Base-by-base conservation (phyloP, 2,888 invertebrate genomes). In the Lutraria lutraria region DNA sequence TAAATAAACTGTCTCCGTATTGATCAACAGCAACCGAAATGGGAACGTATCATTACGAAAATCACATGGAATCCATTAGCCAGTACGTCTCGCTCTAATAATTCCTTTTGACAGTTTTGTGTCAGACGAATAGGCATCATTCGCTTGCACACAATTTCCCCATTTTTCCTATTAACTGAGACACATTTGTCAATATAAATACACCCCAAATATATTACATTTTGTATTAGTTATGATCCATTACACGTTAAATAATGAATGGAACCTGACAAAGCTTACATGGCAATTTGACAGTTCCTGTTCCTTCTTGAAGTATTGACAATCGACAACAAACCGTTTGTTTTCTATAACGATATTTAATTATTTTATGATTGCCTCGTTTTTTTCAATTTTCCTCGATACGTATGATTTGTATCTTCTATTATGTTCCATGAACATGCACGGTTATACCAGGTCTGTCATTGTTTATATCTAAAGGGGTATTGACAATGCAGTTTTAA, bases 181-280 rank as follows among this genome's bases (percentile, higher is more conserved):
- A 76, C 76, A 76, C 76, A 76, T 76, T 76, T 76, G 76, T 76
- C 76, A 76, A 76, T 76, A 76, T 34, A 19, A 76, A 19, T 16
- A 34, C 31, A 34, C 34, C 31, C 72, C 13, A 76, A 31, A 31
- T 76, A 3, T 34, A 76, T 76, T n/a, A 31, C 15, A 31, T 76
- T 76, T 76, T 15, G 76, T 76, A 31, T 31, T 76, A 29, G 76
- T 76, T 76, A 76, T 34, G 34, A 31, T 21, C 76, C 0, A 25
- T 76, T 76, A 76, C 31, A 34, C 19, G 76, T 76, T 76, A 76
- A 76, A 76, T 34, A 76, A 76, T 76, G 15, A 76, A 76, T 31
- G 25, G 15, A 10, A 68, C 25, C 25, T 68, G 63, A 25, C 25
- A 25, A 68, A 4, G 25, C 25, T 25, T n/a, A 68, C 25, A n/a